Evolutionary conservation across 1,140 invertebrate species (phyloP).

Genomic region (Planococcus citri): DNA sequence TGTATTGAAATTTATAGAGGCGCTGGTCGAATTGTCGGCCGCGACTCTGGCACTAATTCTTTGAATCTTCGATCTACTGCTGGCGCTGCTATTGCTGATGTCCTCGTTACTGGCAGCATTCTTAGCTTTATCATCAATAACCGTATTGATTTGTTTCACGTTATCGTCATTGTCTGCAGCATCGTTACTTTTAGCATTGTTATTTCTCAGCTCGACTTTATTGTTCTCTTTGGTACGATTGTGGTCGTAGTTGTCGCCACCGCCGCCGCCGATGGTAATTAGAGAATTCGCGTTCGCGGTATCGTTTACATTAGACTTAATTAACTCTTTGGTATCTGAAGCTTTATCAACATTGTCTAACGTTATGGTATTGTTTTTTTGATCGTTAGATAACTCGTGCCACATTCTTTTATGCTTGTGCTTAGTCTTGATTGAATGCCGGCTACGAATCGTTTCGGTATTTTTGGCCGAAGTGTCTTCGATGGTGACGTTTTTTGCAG

Average conservation of each 20-base stretch:
- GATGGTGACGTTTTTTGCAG: neutral
- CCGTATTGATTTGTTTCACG: neutral
- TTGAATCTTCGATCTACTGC: neutral
- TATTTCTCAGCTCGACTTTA: neutral
- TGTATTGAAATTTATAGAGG: neutral
- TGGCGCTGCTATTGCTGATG: too few species aligned
- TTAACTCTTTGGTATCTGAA: neutral
- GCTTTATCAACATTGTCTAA: neutral
- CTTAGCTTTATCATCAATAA: neutral
- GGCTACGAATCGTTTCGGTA: neutral
- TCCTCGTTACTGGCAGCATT: neutral
- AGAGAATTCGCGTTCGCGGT: neutral
- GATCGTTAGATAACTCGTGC: neutral
- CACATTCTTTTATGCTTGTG: neutral
- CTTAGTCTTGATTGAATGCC: neutral
- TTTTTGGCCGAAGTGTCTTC: neutral
- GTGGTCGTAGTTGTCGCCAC: too few species aligned
- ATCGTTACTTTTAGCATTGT: neutral
- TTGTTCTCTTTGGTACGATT: neutral
- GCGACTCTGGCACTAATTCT: neutral
- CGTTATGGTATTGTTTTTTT: neutral
- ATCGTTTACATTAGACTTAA: constrained; percentile 4
- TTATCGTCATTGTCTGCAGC: neutral
- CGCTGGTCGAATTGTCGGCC: neutral
- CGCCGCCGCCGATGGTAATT: neutral